Base-by-base conservation (phyloP, 2,888 invertebrate species). In the Nudaria mundana region DNA sequence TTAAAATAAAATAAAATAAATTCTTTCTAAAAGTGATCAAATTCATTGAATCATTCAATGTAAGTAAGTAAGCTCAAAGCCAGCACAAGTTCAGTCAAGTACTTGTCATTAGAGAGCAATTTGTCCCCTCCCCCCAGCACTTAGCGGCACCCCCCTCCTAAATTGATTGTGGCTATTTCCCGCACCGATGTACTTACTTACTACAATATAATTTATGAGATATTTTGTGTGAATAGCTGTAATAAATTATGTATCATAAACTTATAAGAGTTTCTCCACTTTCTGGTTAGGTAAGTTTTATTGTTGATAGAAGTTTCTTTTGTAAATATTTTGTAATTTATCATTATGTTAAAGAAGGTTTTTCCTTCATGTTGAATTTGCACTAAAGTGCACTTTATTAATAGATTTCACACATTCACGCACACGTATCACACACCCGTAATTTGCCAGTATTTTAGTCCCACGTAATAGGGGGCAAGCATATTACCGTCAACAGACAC, bases 81-180 rank as follows among this genome's bases (percentile, higher is more conserved):
- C 36, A 51, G 63, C 71, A 65, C 45, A 11, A 23, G 40, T 48
- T 57, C 46, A 52, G 52, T 52, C 51, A 34, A 38, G 45, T 49
- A 43, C 50, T 43, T 40, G 70, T 84, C 87, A 81, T 85, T 85
- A 83, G 75, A 54, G 77, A 71, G 66, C 75, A 77, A 80, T 80
- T 77, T 76, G 61, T 64, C 67, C 67, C 71, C 69, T 57, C 56
- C 63, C 62, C 52, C 49, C 63, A 43, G 48, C 63, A 61, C 61
- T 62, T 51, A 62, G 51, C 54, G 43, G 33, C 58, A 51, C 56
- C 61, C 57, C n/a, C 63, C 63, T 55, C 61, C 40, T 56, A 80
- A 84, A 86, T 85, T 85, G 84, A 84, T 85, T 81, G 80, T 75
- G 69, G 74, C 75, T 66, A 75, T 78, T 69, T 50, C 56, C 52